Conservation (phyloP, 2,113 vertebrate species). For the Galemys pyrenaicus region DNA sequence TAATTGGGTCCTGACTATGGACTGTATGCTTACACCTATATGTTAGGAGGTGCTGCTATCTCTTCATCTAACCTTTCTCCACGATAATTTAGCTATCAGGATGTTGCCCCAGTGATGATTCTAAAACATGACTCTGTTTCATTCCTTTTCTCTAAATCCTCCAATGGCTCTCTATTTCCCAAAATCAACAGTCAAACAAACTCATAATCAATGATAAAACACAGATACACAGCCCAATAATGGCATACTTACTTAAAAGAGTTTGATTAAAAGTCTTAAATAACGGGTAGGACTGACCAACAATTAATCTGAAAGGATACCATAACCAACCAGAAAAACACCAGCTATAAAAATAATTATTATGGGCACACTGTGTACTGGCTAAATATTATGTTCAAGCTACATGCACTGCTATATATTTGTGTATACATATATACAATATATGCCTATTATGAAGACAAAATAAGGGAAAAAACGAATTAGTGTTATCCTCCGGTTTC, state of each 20-base stretch:
- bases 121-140: not conserved
- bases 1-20: not conserved
- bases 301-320: not conserved
- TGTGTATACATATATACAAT: not conserved
- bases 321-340: constrained; percentile 7
- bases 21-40: not conserved
- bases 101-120: not conserved
- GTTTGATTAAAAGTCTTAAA: not conserved
- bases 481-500: not conserved
- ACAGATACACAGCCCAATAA: not conserved
- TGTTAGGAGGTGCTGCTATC: not conserved
- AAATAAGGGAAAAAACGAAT: not conserved
- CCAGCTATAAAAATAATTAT: not conserved
- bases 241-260: not conserved
- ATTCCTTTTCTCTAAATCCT: not conserved
- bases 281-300: not conserved
- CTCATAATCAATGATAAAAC: not conserved
- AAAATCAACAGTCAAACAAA: not conserved
- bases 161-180: not conserved
- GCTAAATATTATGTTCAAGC: not conserved
- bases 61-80: not conserved
- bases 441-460: not conserved
- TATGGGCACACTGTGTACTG: not conserved
- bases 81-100: not conserved
- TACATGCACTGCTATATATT: not conserved